Conservation (phyloP, 2,797 vertebrate species). For the Eurystomus glaucurus region DNA sequence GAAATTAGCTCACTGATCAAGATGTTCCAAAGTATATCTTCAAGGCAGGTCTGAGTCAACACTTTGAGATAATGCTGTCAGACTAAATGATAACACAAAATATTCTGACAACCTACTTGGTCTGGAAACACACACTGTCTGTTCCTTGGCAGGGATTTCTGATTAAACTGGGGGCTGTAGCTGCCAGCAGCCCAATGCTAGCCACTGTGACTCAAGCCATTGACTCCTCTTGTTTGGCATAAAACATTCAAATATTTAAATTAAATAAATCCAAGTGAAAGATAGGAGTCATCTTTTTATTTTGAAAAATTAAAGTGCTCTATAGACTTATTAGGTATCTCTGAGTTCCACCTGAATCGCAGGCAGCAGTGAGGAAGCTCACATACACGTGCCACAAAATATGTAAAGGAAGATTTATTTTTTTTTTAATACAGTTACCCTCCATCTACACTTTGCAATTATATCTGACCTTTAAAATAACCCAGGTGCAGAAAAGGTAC, state of each 20-base stretch:
- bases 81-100: conserved; percentile 2
- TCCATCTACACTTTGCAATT: background rate
- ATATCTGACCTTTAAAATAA: conserved; percentile 30
- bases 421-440: background rate
- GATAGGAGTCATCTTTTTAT: background rate
- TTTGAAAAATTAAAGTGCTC: background rate
- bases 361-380: background rate
- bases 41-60: conserved; percentile 34
- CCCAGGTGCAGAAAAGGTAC: background rate
- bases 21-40: conserved; percentile 20
- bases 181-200: background rate
- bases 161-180: background rate
- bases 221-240: background rate
- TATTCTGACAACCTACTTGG: conserved; percentile 19
- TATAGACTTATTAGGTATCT: background rate
- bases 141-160: conserved; percentile 38
- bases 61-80: conserved; percentile 26
- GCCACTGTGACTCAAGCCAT: background rate
- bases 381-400: background rate
- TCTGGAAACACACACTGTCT: background rate
- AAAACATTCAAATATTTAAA: background rate
- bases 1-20: background rate
- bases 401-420: background rate
- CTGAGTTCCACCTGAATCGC: background rate
- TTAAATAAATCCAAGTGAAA: background rate